Base-by-base conservation (phyloP, 2,888 invertebrate genomes). In the Actias luna region DNA sequence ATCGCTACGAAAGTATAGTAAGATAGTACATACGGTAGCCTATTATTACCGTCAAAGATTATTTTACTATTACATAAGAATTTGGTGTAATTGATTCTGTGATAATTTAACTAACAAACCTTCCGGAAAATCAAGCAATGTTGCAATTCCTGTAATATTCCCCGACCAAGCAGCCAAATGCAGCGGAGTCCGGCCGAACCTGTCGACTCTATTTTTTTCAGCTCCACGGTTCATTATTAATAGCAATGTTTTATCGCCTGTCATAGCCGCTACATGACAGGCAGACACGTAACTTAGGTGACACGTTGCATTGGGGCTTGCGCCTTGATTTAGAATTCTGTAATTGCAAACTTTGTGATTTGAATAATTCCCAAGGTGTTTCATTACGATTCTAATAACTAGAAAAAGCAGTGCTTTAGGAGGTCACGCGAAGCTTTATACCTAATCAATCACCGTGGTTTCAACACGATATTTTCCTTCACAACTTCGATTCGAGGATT, bases 101-200 rank as follows among this genome's bases (percentile, higher is more conserved):
- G 7, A 2, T 42, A 42, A 42, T 12, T 1, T 10, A 50, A 50
- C 25, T 1, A 16, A 8, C 29, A 18, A 63, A 78, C 79, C 77
- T 68, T 69, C 66, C 27, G 80, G 65, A 36, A 79, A 74, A 22
- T 71, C 72, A 2, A 83, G 63, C 33, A 82, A 60, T 59, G 79
- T 70, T 1, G 78, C 79, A 39, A 85, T 66, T 63, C 82, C 81
- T 29, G 67, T 68, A 1, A 72, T 66, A 60, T 81, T 74, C 2
- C 86, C 88, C 2, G 72, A 73, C 79, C 83, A 88, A 0, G 85
- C 83, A 1, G 88, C 86, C 29, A 87, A 65, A 66, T 91, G 90
- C 1, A 91, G 68, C 0, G 89, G 87, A 22, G 89, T 87, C 8
- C 83, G 74, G 0, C 89, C 89, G 14, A 76, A 70, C n/a, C 73